Conservation (phyloP, 2,113 vertebrate genomes). For the Gymnarchus niloticus region DNA sequence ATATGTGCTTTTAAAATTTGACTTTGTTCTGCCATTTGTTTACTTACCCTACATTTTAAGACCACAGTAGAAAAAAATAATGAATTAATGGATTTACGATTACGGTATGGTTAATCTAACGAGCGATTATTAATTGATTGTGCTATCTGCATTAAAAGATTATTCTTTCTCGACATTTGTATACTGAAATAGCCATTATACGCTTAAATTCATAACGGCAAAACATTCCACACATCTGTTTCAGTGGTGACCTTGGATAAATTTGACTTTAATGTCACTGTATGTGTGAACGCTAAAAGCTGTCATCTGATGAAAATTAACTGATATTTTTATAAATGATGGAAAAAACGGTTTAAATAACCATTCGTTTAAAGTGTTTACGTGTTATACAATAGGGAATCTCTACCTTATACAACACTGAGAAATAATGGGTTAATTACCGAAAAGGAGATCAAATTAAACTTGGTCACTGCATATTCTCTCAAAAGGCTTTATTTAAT, state of each 20-base stretch:
- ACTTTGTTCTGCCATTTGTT: neutral
- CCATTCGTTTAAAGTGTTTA: neutral
- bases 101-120: too few species aligned
- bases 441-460: slow-evolving; percentile 59
- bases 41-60: neutral
- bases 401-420: neutral
- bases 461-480: slow-evolving; percentile 44
- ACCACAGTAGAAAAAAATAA: neutral
- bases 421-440: slow-evolving; percentile 26
- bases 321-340: neutral
- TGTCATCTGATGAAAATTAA: neutral
- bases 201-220: neutral
- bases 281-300: neutral
- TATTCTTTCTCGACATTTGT: neutral
- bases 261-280: neutral
- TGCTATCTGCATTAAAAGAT: neutral
- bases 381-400: neutral
- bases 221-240: neutral
- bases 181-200: neutral
- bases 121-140: neutral
- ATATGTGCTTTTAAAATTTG: neutral
- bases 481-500: slow-evolving; percentile 59
- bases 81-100: too few species aligned
- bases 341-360: neutral
- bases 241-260: neutral